phyloP scores from a whole-genome alignment of 2,888 invertebrate species.

The Rhimphoctona megacephalus region DNA sequence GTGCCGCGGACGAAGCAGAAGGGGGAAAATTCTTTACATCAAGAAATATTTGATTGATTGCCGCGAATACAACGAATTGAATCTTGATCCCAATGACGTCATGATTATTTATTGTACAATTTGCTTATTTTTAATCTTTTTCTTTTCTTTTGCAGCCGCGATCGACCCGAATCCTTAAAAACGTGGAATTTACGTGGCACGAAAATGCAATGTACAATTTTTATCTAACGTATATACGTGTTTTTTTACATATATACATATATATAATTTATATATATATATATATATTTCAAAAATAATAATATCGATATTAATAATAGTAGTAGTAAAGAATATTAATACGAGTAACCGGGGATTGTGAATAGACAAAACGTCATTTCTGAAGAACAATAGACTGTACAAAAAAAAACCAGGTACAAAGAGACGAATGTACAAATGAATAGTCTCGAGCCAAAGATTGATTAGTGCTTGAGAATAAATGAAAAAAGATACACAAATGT shows the following conservation, averaged over 20 bases:
- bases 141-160: not conserved
- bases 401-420: constrained; percentile 49
- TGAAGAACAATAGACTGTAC: constrained; percentile 34
- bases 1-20: constrained; percentile 53
- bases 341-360: constrained; percentile 48
- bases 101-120: constrained; percentile 39
- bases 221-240: constrained; percentile 29
- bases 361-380: not conserved
- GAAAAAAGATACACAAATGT: constrained; percentile 29
- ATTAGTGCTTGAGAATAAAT: not conserved
- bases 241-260: constrained; percentile 40
- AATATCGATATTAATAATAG: constrained; percentile 10
- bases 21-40: constrained; percentile 44
- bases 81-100: constrained; percentile 48
- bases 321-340: constrained; percentile 19
- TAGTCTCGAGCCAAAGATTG: constrained; percentile 22
- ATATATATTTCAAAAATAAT: constrained; percentile 27
- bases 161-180: constrained; percentile 51
- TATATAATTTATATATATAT: constrained; percentile 34
- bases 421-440: constrained; percentile 41
- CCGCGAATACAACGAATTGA: constrained; percentile 12
- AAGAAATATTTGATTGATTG: constrained; percentile 9
- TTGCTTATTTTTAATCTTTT: constrained; percentile 43
- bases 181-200: constrained; percentile 36
- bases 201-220: constrained; percentile 63